Evolutionary conservation across 2,113 vertebrate genomes (phyloP).

Genomic region (Hemibagrus wyckioides): DNA sequence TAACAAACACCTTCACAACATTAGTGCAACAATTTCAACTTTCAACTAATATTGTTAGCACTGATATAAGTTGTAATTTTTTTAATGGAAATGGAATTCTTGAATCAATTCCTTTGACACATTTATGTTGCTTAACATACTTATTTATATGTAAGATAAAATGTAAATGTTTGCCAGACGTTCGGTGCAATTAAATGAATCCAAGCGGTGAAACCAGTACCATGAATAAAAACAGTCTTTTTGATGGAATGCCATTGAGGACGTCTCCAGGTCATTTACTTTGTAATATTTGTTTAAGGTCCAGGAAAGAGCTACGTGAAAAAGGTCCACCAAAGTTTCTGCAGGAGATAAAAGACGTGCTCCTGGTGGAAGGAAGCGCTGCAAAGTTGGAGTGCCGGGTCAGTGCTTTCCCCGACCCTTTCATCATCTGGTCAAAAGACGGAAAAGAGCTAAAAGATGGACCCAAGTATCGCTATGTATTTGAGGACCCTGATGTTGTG

Average conservation of each 20-base stretch:
- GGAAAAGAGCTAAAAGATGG: conserved; percentile 10
- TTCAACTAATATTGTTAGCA: background rate
- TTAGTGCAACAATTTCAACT: background rate
- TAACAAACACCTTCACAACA: background rate
- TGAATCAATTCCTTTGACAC: background rate
- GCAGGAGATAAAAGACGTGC: background rate
- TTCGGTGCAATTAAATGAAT: background rate
- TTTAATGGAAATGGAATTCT: background rate
- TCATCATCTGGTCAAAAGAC: conserved; percentile 4
- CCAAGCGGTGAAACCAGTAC: background rate
- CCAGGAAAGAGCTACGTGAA: background rate
- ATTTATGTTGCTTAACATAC: background rate
- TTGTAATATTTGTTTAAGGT: background rate
- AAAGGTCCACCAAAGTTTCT: background rate
- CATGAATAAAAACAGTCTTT: background rate
- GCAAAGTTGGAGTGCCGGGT: background rate
- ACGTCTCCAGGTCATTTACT: background rate
- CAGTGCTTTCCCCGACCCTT: background rate
- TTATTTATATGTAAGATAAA: background rate
- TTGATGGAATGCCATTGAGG: background rate
- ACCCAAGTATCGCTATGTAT: conserved; percentile 1
- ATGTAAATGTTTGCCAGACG: background rate
- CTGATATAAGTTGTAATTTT: background rate
- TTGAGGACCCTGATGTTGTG: background rate
- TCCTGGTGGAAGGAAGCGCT: background rate